Base-by-base conservation (phyloP, 2,888 invertebrate genomes). In the Seladonia tumulorum region DNA sequence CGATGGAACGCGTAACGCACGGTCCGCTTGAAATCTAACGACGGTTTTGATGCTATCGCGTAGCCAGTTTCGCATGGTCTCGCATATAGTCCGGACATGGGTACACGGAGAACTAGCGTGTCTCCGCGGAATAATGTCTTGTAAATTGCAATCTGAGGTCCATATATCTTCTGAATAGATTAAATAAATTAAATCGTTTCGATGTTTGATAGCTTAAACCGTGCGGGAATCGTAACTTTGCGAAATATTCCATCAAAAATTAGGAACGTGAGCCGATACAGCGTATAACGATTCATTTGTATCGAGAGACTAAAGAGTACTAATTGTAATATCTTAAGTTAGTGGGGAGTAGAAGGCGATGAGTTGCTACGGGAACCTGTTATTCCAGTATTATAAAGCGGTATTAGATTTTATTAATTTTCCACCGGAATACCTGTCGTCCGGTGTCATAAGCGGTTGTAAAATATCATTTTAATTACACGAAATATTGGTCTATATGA, bases 11-110 rank as follows among this genome's bases (percentile, higher is more conserved):
- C 39, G 57, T 25, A 47, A 57, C 29, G 53, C 68, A 42, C 74
- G 47, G 1, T n/a, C 72, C 57, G 25, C 14, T 72, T 86, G 57
- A 68, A 78, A 81, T 86, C 85, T 10, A 63, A n/a, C 47, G 73
- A 60, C 70, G 66, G 73, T 22, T 39, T 70, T 76, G 68, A 82
- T 76, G 35, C 42, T 57, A 22, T 35, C 42, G 18, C n/a, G 47
- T 63, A 71, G 10, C 35, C 49, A 14, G n/a, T 72, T 16, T 82
- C 53, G 16, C 53, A 53, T 39, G 57, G 10, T 39, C 35, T 25
- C 25, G 29, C 22, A 7, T 2, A 70, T 39, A 49, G 66, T 18
- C 18, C 18, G 4, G 18, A 1, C 35, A 35, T 66, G 29, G 29
- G 29, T 35, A 22, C 18, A 35, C 7, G 35, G 39, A 39, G 29